Percentiles rank a stretch among this genome's conserved stretches.
Conservation (phyloP, 1,140 invertebrate species). For the Lutraria rhynchaena region DNA sequence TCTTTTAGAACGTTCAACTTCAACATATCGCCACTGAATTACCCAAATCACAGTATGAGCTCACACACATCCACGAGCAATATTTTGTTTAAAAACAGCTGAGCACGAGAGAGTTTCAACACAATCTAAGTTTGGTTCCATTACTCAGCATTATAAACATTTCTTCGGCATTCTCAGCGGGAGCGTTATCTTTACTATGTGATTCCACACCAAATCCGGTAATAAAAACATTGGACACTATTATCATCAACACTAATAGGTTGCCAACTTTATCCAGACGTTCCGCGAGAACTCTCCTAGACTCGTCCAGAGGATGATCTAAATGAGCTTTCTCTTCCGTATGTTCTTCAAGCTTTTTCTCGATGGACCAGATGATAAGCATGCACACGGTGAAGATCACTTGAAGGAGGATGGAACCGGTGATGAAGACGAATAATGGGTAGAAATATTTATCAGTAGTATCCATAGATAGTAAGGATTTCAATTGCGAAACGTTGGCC, state of each 20-base stretch:
- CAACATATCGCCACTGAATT: too few relatives aligned
- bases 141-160: not conserved
- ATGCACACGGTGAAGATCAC: constrained; percentile 53
- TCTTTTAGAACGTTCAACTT: too few relatives aligned
- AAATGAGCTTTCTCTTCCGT: not conserved
- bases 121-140: constrained; percentile 14
- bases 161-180: too few relatives aligned
- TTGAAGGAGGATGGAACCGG: constrained; percentile 33
- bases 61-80: too few relatives aligned
- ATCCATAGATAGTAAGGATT: constrained; percentile 42
- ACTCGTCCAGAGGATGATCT: not conserved
- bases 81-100: too few relatives aligned
- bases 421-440: constrained; percentile 29
- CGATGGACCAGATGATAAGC: constrained; percentile 54
- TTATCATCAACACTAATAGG: constrained; percentile 46
- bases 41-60: too few relatives aligned
- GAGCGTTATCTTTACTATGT: not conserved
- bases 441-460: constrained; percentile 52
- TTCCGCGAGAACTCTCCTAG: constrained; percentile 4
- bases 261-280: constrained; percentile 49
- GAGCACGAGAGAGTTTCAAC: too few relatives aligned
- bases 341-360: constrained; percentile 38
- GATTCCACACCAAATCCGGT: constrained; percentile 54
- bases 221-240: constrained; percentile 56
- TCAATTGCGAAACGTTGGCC: constrained; percentile 56